Evolutionary conservation across 2,113 vertebrate species (phyloP).

Genomic region (Melanerpes aurifrons): DNA sequence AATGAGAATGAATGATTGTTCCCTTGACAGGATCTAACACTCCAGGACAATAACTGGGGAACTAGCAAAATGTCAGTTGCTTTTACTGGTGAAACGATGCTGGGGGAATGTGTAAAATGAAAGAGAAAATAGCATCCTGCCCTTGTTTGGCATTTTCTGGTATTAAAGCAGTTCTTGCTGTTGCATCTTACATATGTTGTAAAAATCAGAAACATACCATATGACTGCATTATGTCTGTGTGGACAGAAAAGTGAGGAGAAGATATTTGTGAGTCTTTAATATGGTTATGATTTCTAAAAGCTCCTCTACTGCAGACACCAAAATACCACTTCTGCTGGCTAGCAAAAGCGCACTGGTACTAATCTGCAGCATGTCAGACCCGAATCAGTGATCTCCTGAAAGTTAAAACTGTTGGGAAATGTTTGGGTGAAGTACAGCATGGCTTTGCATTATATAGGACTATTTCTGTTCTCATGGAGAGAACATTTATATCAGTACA

Average conservation of each 20-base stretch:
- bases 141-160: background rate
- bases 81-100: background rate
- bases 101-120: background rate
- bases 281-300: background rate
- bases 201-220: background rate
- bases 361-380: background rate
- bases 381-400: fast-evolving
- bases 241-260: background rate
- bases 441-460: background rate
- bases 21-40: background rate
- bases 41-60: background rate
- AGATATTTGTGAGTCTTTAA: background rate
- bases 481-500: background rate
- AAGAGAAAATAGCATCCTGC: background rate
- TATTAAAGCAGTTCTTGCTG: background rate
- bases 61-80: background rate
- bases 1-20: background rate
- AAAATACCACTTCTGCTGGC: background rate
- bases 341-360: background rate
- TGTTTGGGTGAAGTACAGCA: background rate
- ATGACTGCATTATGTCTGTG: background rate
- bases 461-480: background rate
- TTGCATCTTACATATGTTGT: background rate
- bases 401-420: background rate
- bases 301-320: background rate